Percentiles rank a stretch among this genome's conserved stretches.
phyloP scores from a whole-genome alignment of 2,888 invertebrate species.

The Pheosia gnoma region DNA sequence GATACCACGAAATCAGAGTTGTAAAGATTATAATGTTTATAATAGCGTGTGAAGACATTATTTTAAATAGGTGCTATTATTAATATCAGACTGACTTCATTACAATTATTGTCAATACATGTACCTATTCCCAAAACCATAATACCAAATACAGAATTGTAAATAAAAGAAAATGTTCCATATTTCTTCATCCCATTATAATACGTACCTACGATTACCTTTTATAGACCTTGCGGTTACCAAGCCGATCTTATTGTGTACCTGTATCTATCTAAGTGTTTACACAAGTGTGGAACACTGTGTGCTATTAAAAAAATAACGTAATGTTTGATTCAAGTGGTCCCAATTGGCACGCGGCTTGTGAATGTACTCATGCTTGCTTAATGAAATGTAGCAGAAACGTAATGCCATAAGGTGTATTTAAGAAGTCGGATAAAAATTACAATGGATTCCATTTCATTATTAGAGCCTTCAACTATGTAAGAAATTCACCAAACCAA shows the following conservation, averaged over 20 bases:
- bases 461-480: too few species aligned
- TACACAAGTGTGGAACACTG: conserved; percentile 48
- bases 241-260: conserved; percentile 37
- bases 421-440: not conserved
- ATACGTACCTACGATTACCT: conserved; percentile 21
- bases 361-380: not conserved
- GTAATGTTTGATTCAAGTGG: conserved; percentile 46
- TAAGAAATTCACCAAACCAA: too few species aligned
- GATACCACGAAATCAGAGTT: conserved; percentile 67
- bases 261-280: conserved; percentile 36
- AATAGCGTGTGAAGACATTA: conserved; percentile 43
- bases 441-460: not conserved
- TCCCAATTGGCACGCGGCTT: conserved; percentile 40
- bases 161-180: too few species aligned
- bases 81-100: not conserved
- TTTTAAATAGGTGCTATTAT: conserved; percentile 10
- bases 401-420: not conserved
- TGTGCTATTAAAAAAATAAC: conserved; percentile 24
- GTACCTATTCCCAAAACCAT: too few species aligned
- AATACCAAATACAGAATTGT: too few species aligned
- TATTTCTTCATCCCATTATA: too few species aligned
- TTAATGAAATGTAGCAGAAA: not conserved
- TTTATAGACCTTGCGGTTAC: conserved; percentile 28
- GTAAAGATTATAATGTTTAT: conserved; percentile 65
- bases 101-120: too few species aligned